Evolutionary conservation across 2,113 vertebrate species (phyloP).

Genomic region (Hypomesus transpacificus): DNA sequence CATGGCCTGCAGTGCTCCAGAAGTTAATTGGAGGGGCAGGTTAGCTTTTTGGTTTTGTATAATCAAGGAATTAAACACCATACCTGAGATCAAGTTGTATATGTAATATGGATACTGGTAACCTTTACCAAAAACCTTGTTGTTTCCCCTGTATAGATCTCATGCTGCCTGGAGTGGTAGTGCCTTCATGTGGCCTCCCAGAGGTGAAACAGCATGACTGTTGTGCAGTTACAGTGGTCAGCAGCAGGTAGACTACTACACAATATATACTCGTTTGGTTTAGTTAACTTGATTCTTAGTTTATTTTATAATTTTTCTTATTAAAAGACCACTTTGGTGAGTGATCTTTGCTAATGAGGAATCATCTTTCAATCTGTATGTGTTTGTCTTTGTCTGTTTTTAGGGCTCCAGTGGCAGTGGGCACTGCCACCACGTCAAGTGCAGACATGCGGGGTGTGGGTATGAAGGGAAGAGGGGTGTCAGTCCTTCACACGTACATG

Average conservation of each 20-base stretch:
- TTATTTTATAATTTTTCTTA: not conserved
- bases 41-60: constrained; percentile 53
- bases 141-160: constrained; percentile 76
- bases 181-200: constrained; percentile 83
- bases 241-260: constrained; percentile 77
- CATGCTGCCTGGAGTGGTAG: constrained; percentile 91
- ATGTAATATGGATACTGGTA: not conserved
- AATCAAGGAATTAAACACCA: not conserved
- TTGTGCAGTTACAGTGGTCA: constrained; percentile 82
- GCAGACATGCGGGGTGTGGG: constrained; percentile 81
- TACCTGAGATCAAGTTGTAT: not conserved
- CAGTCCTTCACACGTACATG: constrained; percentile 85
- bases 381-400: constrained; percentile 18
- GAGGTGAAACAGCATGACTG: constrained; percentile 75
- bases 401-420: constrained; percentile 88
- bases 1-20: constrained; percentile 88
- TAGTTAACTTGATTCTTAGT: not conserved
- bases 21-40: constrained; percentile 92
- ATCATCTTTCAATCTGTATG: too few relatives aligned
- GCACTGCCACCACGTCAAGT: constrained; percentile 80
- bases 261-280: not conserved
- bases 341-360: too few relatives aligned
- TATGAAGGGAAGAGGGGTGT: constrained; percentile 93
- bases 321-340: too few relatives aligned
- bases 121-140: too few relatives aligned